phyloP scores from a whole-genome alignment of 2,797 vertebrate species.

The Clarias pachynema region DNA sequence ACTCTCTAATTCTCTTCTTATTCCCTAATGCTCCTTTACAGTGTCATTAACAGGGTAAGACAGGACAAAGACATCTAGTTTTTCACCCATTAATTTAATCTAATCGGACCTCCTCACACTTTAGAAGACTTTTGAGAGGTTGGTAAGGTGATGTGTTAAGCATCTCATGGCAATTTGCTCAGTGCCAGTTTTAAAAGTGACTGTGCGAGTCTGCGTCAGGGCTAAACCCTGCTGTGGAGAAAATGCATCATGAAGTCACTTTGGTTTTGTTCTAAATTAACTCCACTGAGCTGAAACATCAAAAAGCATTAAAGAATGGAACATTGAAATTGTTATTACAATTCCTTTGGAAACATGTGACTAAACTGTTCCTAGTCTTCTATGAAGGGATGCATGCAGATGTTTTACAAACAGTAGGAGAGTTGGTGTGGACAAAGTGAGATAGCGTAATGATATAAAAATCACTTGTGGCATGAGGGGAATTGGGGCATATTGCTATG shows the following conservation, averaged over 20 bases:
- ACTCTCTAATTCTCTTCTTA: neutral
- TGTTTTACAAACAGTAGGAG: neutral
- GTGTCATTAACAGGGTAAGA: conserved; percentile 12
- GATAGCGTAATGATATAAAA: conserved; percentile 50
- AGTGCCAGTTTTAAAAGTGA: neutral
- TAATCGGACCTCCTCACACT: conserved; percentile 61
- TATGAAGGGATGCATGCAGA: neutral
- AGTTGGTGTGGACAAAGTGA: conserved; percentile 40
- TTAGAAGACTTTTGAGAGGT: conserved; percentile 36
- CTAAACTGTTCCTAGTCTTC: neutral
- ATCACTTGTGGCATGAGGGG: conserved; percentile 47
- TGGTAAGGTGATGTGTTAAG: conserved; percentile 38
- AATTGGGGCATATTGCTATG: conserved; percentile 54
- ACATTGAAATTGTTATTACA: conserved; percentile 1
- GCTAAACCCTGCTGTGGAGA: neutral
- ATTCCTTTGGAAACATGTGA: conserved; percentile 20
- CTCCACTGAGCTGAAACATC: neutral
- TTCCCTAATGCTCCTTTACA: neutral
- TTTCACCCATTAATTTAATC: conserved; percentile 56
- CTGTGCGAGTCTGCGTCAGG: neutral
- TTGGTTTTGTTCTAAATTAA: conserved; percentile 19
- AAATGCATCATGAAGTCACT: conserved; percentile 9
- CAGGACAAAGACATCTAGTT: conserved; percentile 55
- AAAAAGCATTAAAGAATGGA: conserved; percentile 16
- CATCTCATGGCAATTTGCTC: conserved; percentile 3